These are phyloP conservation scores for Dysdera silvatica DNA, from an alignment of 1,140 invertebrate species.

Conservation along the genomic window DNA sequence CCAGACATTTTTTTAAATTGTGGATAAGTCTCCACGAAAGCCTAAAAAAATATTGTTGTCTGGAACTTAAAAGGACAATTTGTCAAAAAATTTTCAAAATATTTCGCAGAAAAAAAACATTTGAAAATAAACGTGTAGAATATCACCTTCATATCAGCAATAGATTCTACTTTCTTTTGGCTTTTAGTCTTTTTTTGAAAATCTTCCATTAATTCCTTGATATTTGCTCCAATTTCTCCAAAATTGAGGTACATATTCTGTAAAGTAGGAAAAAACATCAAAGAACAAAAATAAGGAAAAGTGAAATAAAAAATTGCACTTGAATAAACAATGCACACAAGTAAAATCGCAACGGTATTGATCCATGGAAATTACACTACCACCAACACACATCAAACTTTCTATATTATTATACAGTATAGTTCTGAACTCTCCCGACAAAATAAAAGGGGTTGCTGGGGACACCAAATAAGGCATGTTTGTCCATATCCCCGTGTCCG, in stretches of 20 bases:
- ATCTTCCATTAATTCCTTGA: slow-evolving; percentile 94
- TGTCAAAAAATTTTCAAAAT: no score
- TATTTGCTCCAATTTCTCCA: slow-evolving; percentile 95
- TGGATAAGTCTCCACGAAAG: slow-evolving; percentile 96
- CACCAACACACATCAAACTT: neutral
- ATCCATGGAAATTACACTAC: neutral
- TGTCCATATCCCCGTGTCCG: no score
- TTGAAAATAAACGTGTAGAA: neutral
- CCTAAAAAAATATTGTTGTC: slow-evolving; percentile 40
- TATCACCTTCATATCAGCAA: slow-evolving; percentile 86
- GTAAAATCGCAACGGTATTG: neutral
- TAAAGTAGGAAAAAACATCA: slow-evolving; percentile 30
- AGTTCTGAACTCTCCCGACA: no score
- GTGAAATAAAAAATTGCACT: neutral
- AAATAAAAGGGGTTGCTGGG: no score
- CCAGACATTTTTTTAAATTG: slow-evolving; percentile 99
- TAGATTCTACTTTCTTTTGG: slow-evolving; percentile 96
- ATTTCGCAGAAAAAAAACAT: neutral
- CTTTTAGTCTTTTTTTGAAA: slow-evolving; percentile 93
- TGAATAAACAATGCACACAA: neutral
- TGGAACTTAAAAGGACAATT: neutral
- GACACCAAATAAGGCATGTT: no score
- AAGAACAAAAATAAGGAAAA: neutral
- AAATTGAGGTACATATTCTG: slow-evolving; percentile 94
- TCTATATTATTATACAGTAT: neutral